Percentiles rank a stretch among this genome's conserved stretches.
Evolutionary conservation across 2,888 invertebrate species (phyloP).

Genomic region (Argyra leucocephala): DNA sequence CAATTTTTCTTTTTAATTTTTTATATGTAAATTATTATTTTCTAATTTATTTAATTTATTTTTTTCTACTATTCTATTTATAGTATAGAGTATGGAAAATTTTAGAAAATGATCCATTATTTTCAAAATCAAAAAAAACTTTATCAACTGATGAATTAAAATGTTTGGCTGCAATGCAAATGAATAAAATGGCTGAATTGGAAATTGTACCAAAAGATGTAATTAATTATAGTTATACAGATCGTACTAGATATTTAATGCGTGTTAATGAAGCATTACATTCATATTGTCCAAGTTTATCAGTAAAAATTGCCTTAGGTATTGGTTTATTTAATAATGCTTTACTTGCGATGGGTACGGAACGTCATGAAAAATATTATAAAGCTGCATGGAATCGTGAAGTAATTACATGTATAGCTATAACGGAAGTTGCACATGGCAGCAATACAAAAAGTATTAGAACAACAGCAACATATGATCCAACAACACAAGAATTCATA

Average conservation of each 20-base stretch:
- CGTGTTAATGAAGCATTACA: constrained; percentile 66
- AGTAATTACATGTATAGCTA: constrained; percentile 70
- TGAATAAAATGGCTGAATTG: constrained; percentile 57
- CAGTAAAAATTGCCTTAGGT: constrained; percentile 68
- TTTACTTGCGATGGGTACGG: constrained; percentile 63
- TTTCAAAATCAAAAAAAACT: constrained; percentile 54
- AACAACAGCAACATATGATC: constrained; percentile 82
- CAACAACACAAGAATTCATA: constrained; percentile 65
- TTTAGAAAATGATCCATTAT: constrained; percentile 69
- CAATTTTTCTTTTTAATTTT: constrained; percentile 13
- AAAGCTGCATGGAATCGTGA: constrained; percentile 62
- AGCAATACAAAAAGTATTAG: constrained; percentile 86
- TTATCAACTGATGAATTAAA: constrained; percentile 65
- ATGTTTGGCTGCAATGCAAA: constrained; percentile 56
- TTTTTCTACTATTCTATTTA: constrained; percentile 35
- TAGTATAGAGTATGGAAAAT: constrained; percentile 71
- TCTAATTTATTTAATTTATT: constrained; percentile 16
- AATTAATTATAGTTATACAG: constrained; percentile 52
- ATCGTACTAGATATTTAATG: constrained; percentile 63
- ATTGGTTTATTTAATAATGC: constrained; percentile 67
- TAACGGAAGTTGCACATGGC: constrained; percentile 92
- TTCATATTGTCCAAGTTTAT: constrained; percentile 59
- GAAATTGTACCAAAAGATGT: constrained; percentile 56
- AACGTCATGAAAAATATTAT: constrained; percentile 60
- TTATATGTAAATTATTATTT: constrained; percentile 14